Base-by-base conservation (phyloP, 2,888 invertebrate species). In the Pemphredon lugubris region DNA sequence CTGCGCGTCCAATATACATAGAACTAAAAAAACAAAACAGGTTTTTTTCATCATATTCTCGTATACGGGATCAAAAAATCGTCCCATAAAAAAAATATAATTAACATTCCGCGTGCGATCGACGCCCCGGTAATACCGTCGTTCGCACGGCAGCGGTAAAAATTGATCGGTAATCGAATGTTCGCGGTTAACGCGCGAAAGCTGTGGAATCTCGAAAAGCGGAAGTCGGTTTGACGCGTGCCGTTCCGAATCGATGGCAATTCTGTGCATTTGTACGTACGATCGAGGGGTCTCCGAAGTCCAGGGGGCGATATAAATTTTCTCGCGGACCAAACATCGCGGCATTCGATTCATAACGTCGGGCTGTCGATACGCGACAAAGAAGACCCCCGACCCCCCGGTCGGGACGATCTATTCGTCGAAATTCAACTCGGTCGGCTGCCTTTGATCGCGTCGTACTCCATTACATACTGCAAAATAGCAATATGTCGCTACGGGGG, bases 351-450 rank as follows among this genome's bases (percentile, higher is more conserved):
- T 47, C 48, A 2, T 53, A n/a, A 30, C 37, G 44, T 39, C 47
- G 39, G 21, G 13, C 18, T 53, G 59, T 59, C 59, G 47, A 59
- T 59, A 40, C 53, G 30, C 51, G 47, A 26, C 51, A 58, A 58
- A 59, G 39, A 47, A 37, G 21, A 18, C 11, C 44, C 20, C 44
- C 11, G 6, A 14, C 37, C n/a, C 7, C 26, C 13, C 16, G 11
- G 32, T 50, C 37, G 1, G 37, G 13, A 13, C 53, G 50, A 72
- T 72, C 68, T 54, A 53, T 57, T 47, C 34, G 39, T 18, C n/a
- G 63, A 47, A 57, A 63, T 58, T 53, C 60, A 16, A 26, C 18
- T 44, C 42, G 6, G 23, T 40, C 32, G 21, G 2, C n/a, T 44
- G 21, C 26, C 45, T 53, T 60, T 47, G 51, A 50, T 20, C 57